These are phyloP conservation scores for Portunus trituberculatus DNA, from an alignment of 1,140 invertebrate species.

Conservation along the genomic window DNA sequence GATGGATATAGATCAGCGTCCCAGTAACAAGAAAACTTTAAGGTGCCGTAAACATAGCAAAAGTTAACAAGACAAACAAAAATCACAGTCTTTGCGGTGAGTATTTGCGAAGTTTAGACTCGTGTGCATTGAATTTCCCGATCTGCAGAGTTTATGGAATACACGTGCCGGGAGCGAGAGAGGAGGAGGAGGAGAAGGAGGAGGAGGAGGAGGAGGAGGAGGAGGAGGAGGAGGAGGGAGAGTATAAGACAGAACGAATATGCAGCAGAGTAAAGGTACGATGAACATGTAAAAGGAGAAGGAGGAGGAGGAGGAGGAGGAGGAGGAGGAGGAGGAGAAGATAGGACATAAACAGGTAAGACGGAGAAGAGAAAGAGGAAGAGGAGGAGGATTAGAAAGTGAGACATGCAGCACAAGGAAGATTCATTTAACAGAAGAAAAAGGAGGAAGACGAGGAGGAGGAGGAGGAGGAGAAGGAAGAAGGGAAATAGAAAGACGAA, in stretches of 20 bases:
- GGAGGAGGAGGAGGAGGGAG: not conserved
- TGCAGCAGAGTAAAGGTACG: not conserved
- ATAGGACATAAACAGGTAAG: not conserved
- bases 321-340: not conserved
- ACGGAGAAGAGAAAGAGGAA: not conserved
- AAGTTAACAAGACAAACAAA: no score
- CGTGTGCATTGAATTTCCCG: no score
- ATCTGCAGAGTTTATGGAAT: no score
- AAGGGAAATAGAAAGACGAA: not conserved
- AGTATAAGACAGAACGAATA: not conserved
- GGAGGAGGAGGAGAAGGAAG: not conserved
- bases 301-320: not conserved
- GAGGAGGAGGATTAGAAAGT: not conserved
- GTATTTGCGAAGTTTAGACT: no score
- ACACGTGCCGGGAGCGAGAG: not conserved
- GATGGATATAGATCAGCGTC: no score
- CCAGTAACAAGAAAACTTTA: no score
- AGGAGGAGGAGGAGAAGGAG: slow-evolving; percentile 37
- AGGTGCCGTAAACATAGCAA: no score
- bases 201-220: slow-evolving; percentile 12
- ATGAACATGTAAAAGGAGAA: not conserved
- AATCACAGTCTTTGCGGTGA: no score
- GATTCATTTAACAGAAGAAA: no score
- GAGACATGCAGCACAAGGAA: not conserved
- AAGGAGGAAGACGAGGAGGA: not conserved